A percentile compares a stretch with the other conserved stretches of the same genome.
Evolutionary conservation across 2,888 invertebrate genomes (phyloP).

Genomic region (Ornithoptera priamus): DNA sequence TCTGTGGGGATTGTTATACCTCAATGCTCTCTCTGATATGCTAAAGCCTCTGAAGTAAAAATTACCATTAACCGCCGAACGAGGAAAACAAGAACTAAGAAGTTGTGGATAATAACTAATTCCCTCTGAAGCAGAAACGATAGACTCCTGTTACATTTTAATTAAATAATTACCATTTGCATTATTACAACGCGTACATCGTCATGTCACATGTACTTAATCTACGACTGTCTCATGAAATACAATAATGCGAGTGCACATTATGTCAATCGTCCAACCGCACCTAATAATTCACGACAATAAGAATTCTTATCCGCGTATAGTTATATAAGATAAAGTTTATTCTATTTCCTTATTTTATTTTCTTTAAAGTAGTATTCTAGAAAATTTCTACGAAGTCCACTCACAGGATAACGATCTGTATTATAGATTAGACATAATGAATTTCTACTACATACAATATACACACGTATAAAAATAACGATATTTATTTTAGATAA

Average conservation of each 20-base stretch:
- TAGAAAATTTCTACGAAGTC: too few species aligned
- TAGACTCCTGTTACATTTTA: background rate
- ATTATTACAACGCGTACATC: constrained; percentile 8
- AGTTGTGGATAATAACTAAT: background rate
- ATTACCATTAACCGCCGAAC: too few species aligned
- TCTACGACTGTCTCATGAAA: constrained; percentile 40
- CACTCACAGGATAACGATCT: too few species aligned
- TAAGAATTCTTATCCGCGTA: constrained; percentile 6
- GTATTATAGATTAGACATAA: too few species aligned
- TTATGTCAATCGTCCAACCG: constrained; percentile 52
- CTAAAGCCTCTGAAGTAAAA: too few species aligned
- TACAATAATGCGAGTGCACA: constrained; percentile 36
- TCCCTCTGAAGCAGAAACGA: background rate
- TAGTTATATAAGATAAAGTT: constrained; percentile 10
- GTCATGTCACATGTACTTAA: constrained; percentile 22
- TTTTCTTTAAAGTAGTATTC: too few species aligned
- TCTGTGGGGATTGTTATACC: too few species aligned
- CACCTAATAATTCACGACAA: constrained; percentile 43
- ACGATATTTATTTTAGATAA: too few species aligned
- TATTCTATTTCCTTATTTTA: too few species aligned
- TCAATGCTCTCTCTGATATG: too few species aligned
- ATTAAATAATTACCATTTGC: constrained; percentile 4
- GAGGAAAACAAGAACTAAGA: background rate
- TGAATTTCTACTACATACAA: too few species aligned
- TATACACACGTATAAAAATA: too few species aligned